phyloP scores from a whole-genome alignment of 2,888 invertebrate genomes.

The Amphipoea lucens region DNA sequence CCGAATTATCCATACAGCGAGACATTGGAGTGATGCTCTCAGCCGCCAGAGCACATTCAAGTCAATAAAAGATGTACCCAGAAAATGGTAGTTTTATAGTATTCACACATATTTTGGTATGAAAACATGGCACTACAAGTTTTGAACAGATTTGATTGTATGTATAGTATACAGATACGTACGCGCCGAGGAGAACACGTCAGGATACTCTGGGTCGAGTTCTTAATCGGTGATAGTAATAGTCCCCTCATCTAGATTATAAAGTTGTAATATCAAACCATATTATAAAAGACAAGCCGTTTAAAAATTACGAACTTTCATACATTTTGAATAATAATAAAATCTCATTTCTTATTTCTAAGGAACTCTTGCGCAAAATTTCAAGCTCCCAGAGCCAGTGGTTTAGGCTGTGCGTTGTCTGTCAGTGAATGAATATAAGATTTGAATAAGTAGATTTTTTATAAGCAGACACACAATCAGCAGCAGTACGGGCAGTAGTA shows the following conservation, averaged over 20 bases:
- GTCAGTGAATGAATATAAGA: neutral
- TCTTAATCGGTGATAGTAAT: neutral
- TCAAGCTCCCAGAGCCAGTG: neutral
- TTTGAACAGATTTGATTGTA: too few species aligned
- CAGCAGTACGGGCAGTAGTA: slow-evolving; percentile 45
- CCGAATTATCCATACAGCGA: neutral
- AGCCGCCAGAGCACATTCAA: neutral
- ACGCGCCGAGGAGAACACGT: slow-evolving; percentile 28
- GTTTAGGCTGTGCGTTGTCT: neutral
- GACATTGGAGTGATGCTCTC: neutral
- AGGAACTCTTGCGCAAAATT: neutral
- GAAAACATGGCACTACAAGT: neutral
- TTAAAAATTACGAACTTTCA: neutral
- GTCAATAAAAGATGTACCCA: neutral
- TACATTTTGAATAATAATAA: too few species aligned
- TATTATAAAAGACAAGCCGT: neutral
- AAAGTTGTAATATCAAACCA: neutral
- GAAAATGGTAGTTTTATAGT: neutral
- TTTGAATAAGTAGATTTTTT: neutral
- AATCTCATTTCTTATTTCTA: too few species aligned
- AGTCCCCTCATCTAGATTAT: neutral
- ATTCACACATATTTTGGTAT: neutral
- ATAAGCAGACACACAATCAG: slow-evolving; percentile 31
- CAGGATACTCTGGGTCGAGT: neutral
- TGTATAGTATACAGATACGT: neutral